Evolutionary conservation across 1,140 invertebrate species (phyloP).

Genomic region (Atopsyche davidsoni): DNA sequence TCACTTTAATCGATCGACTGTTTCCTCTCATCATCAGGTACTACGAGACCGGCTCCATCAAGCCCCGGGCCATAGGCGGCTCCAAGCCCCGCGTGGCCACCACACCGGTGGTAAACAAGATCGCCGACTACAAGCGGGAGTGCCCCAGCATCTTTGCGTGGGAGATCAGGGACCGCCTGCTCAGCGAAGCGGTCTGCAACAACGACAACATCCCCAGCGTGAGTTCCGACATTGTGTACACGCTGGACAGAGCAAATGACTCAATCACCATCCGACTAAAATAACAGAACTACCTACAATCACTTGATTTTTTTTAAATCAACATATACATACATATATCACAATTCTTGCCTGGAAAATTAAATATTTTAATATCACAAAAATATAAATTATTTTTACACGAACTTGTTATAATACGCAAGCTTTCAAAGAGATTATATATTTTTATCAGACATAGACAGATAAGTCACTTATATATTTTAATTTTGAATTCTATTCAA

Average conservation of each 20-base stretch:
- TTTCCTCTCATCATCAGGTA: conserved; percentile 80
- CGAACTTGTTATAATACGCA: background rate
- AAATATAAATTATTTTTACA: background rate
- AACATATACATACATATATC: background rate
- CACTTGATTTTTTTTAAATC: background rate
- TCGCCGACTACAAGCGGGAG: conserved; percentile 92
- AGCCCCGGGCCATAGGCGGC: conserved; percentile 91
- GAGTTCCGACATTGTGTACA: too few relatives aligned
- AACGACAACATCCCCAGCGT: conserved; percentile 99
- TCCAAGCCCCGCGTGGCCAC: conserved; percentile 96
- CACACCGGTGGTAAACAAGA: conserved; percentile 87
- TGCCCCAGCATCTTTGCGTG: conserved; percentile 97
- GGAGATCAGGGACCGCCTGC: conserved; percentile 93
- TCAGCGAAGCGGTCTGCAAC: conserved; percentile 95
- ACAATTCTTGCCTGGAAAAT: background rate
- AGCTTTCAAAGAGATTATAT: too few relatives aligned
- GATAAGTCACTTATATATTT: too few relatives aligned
- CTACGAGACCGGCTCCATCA: conserved; percentile 97
- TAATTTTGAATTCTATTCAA: too few relatives aligned
- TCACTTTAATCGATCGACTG: too few relatives aligned
- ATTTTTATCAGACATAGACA: too few relatives aligned
- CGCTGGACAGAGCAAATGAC: too few relatives aligned
- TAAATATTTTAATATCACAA: background rate
- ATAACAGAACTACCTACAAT: too few relatives aligned
- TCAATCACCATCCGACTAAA: too few relatives aligned